A percentile compares a stretch with the other conserved stretches of the same genome.
These are phyloP conservation scores for Kryptolebias marmoratus DNA, from an alignment of 2,113 vertebrate species.

Conservation along the genomic window DNA sequence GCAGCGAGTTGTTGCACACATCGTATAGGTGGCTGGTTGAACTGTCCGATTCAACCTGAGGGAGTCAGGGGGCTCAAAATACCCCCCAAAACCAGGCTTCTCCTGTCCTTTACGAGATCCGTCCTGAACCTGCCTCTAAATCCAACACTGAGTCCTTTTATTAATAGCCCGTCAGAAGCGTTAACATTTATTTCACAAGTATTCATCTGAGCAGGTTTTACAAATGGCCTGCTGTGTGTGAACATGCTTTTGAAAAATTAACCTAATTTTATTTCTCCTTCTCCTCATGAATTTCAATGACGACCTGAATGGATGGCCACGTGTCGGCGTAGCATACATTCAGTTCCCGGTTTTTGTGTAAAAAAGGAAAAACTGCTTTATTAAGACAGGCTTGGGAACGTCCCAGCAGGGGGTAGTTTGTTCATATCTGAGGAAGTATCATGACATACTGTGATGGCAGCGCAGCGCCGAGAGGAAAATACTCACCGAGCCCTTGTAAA, in stretches of 20 bases:
- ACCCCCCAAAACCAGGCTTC: conserved; percentile 52
- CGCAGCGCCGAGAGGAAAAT: conserved; percentile 15
- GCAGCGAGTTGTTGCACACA: conserved; percentile 29
- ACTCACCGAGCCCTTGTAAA: neutral
- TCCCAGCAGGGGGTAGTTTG: conserved; percentile 51
- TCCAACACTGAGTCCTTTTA: conserved; percentile 70
- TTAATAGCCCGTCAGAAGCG: conserved; percentile 76
- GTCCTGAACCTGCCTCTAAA: conserved; percentile 65
- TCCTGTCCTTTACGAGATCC: conserved; percentile 9
- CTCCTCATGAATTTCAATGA: conserved; percentile 76
- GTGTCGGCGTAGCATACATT: conserved; percentile 31
- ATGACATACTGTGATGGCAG: conserved; percentile 19
- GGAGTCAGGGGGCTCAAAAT: conserved; percentile 47
- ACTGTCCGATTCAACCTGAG: conserved; percentile 28
- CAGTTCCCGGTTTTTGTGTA: conserved; percentile 26
- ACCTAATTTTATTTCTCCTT: conserved; percentile 52
- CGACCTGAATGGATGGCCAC: conserved; percentile 39
- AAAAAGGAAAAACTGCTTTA: conserved; percentile 58
- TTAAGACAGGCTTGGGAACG: conserved; percentile 52
- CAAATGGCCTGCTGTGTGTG: conserved; percentile 70
- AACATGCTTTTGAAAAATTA: conserved; percentile 72
- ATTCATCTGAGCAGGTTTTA: conserved; percentile 74
- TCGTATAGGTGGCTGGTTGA: conserved; percentile 36
- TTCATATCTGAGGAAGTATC: conserved; percentile 43
- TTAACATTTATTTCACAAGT: conserved; percentile 81